phyloP scores from a whole-genome alignment of 2,113 vertebrate species.

The Monopterus albus region DNA sequence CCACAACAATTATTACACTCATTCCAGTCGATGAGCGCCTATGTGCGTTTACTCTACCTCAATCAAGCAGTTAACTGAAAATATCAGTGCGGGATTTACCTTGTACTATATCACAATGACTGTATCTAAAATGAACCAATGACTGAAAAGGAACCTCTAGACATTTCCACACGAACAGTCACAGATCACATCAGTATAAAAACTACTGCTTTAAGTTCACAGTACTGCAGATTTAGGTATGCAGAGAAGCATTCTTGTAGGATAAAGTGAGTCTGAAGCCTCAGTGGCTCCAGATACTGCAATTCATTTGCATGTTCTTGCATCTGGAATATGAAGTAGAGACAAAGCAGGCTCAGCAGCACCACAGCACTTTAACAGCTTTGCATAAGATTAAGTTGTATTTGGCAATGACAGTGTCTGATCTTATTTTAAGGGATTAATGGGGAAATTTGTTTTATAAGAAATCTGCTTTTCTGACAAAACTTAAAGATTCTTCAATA shows the following conservation, averaged over 20 bases:
- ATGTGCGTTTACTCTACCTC: neutral
- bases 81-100: neutral
- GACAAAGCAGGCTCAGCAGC: slow-evolving; percentile 20
- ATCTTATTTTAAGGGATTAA: neutral
- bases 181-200: neutral
- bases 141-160: no score
- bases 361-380: slow-evolving; percentile 15
- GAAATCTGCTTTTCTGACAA: neutral
- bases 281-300: slow-evolving; percentile 54
- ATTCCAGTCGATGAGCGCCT: neutral
- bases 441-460: neutral
- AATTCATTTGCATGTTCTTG: slow-evolving; percentile 72
- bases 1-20: neutral
- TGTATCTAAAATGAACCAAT: no score
- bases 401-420: neutral
- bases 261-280: slow-evolving; percentile 35
- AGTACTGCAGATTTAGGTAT: slow-evolving; percentile 28
- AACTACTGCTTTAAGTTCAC: neutral
- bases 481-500: neutral
- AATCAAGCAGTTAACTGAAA: neutral
- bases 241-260: slow-evolving; percentile 25
- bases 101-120: neutral
- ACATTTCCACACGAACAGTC: neutral
- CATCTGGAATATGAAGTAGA: slow-evolving; percentile 62
- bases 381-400: neutral